Base-by-base conservation (phyloP, 2,888 invertebrate species). In the Scaptomyza caliginosa region DNA sequence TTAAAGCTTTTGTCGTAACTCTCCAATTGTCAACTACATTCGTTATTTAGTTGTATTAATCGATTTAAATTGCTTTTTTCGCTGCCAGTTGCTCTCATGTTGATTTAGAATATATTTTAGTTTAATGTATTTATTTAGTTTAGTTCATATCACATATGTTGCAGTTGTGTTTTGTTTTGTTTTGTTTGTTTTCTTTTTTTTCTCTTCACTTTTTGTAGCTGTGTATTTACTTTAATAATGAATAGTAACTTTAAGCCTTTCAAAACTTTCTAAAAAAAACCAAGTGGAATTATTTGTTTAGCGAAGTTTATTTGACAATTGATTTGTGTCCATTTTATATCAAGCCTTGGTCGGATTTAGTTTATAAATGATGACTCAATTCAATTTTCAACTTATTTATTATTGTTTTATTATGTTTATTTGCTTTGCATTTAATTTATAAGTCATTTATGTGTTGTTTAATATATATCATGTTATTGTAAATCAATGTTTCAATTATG, bases 101-200 rank as follows among this genome's bases (percentile, higher is more conserved):
- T 65, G 59, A 40, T 78, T 74, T 36, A 59, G 63, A 57, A 72
- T 72, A 66, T 54, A 43, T 48, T 23, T 46, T 46, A 10, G 24
- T 24, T 48, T 34, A 16, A 49, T 74, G 28, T 54, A 50, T 57
- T 67, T 69, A 52, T 60, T 60, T 58, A 65, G 24, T 48, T 54
- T 42, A 59, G 67, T 68, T 81, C 62, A 69, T 82, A 82, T 82
- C 82, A 83, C 82, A 83, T 72, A 64, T 67, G 83, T 83, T 83
- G 83, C 86, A 68, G 67, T 76, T 71, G 66, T 49, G 69, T 55
- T 64, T 49, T 58, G 8, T 4, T 30, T 30, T n/a, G 2, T 30
- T 42, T 58, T 54, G n/a, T n/a, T 76, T 71, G 66, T 49, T 73
- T 55, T 64, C 46, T 58, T 1, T 4, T 30, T 30, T n/a, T 5